phyloP scores from a whole-genome alignment of 2,888 invertebrate genomes.

The Mythimna loreyi region DNA sequence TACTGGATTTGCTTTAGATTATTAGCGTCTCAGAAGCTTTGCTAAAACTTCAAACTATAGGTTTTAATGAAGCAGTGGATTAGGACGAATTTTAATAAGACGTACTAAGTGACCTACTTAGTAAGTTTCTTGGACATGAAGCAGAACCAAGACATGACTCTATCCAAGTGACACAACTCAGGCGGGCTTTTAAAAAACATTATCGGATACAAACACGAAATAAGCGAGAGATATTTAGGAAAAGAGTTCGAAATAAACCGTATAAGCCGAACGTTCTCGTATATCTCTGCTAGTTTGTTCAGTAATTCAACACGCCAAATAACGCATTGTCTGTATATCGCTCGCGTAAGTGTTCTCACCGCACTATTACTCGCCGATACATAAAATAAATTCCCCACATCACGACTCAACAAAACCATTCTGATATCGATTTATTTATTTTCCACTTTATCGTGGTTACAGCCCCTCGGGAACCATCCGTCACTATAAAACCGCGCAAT shows the following conservation, averaged over 20 bases:
- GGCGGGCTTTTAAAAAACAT: constrained; percentile 7
- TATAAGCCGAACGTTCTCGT: neutral
- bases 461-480: constrained; percentile 66
- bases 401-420: constrained; percentile 52
- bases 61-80: constrained; percentile 2
- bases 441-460: constrained; percentile 67
- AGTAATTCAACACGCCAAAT: constrained; percentile 25
- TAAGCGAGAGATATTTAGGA: constrained; percentile 4
- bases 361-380: constrained; percentile 31
- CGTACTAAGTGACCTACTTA: neutral
- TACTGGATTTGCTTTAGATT: constrained; percentile 40
- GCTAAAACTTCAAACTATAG: constrained; percentile 18
- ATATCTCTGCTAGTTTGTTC: neutral
- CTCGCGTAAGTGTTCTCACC: constrained; percentile 17
- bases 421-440: constrained; percentile 68
- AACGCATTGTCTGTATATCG: constrained; percentile 10
- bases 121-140: constrained; percentile 12
- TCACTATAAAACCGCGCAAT: constrained; percentile 69
- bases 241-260: neutral
- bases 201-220: constrained; percentile 20
- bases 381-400: constrained; percentile 63
- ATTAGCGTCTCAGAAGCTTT: constrained; percentile 21
- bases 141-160: neutral
- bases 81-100: constrained; percentile 5
- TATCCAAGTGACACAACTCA: neutral